Conservation (phyloP, 23 tunicate genomes). For the Trididemnum nubilum region DNA sequence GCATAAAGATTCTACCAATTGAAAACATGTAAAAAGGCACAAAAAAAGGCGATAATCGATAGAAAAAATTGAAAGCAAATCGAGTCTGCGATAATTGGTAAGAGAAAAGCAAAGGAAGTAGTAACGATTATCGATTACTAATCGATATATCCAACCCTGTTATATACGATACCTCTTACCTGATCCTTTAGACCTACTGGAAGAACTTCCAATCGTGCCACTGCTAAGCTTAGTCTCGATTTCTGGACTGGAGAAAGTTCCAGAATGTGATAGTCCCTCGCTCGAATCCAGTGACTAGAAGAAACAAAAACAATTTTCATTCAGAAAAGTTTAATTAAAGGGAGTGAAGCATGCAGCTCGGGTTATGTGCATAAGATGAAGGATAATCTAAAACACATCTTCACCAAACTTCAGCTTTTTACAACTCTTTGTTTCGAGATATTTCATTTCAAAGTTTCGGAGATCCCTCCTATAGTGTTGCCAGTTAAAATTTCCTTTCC, state of each 20-base stretch:
- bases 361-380: too few relatives aligned
- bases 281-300: constrained; percentile 81
- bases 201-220: constrained; percentile 54
- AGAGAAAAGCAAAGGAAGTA: neutral
- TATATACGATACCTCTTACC: constrained; percentile 48
- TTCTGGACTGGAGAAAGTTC: constrained; percentile 71
- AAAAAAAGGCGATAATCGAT: neutral
- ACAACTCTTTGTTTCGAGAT: too few relatives aligned
- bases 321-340: too few relatives aligned
- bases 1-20: neutral
- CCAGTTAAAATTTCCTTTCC: too few relatives aligned
- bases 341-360: too few relatives aligned
- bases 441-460: too few relatives aligned
- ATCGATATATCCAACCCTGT: neutral
- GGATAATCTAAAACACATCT: too few relatives aligned
- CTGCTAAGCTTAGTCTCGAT: constrained; percentile 45
- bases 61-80: neutral
- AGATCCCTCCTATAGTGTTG: too few relatives aligned
- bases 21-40: neutral
- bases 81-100: neutral
- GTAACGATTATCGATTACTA: neutral
- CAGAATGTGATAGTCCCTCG: constrained; percentile 66
- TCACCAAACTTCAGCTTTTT: too few relatives aligned
- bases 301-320: constrained; percentile 1
- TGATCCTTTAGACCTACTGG: constrained; percentile 58